Base-by-base conservation (phyloP, 2,888 invertebrate species). In the Ectropis crepuscularia region DNA sequence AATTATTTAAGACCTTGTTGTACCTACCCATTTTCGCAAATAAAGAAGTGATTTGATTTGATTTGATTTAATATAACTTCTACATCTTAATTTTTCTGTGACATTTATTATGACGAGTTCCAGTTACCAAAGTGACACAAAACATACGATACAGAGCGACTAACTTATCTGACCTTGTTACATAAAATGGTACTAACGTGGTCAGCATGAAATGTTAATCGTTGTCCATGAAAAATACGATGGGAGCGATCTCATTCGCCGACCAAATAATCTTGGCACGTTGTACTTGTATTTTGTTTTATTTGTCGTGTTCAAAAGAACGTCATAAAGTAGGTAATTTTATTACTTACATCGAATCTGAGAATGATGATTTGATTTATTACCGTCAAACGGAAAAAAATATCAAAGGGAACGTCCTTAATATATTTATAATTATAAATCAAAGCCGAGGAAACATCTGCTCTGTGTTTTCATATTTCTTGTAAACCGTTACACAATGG, bases 391-490 rank as follows among this genome's bases (percentile, higher is more conserved):
- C 67, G 64, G 60, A 64, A 63, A 65, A 47, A 59, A 55, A 66
- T 69, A 74, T 74, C 68, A 75, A 76, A 78, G 73, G 71, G 68
- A 69, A 72, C 61, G 68, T 69, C 67, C 71, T 71, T 71, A 70
- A 73, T 75, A 67, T 73, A 70, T 71, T 72, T 68, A 71, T 73
- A 76, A 76, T 78, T 78, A 75, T 79, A 79, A 81, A 81, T 81
- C 81, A 79, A 78, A 81, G 77, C 63, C 67, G 64, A 80, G 82
- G 81, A 83, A 83, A 77, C 86, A 85, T 85, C 84, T 88, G 88
- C 79, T 82, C 66, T 75, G 63, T 78, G 77, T 85, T 80, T 75
- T 71, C 71, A 61, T 71, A 70, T 75, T 70, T 74, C 68, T 69
- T 67, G 74, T 74, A 75, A 81, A 80, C 78, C 74, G 80, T 83